Conservation (phyloP, 2,888 invertebrate species). For the Microctonus aethiopoides region DNA sequence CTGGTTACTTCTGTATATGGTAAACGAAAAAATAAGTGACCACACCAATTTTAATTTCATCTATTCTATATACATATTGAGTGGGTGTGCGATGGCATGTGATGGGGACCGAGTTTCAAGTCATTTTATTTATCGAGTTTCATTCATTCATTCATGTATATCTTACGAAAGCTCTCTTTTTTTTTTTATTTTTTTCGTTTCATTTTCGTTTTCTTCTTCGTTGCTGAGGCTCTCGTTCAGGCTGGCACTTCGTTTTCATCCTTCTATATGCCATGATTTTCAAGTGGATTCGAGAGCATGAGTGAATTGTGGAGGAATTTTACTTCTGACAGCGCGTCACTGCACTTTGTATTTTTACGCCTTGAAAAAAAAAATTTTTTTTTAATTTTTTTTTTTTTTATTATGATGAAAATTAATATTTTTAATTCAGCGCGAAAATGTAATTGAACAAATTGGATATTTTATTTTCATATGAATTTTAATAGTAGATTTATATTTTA, state of each 20-base stretch:
- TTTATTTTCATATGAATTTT: neutral
- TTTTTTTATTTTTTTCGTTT: neutral
- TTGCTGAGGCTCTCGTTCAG: slow-evolving; percentile 1
- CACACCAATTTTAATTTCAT: slow-evolving; percentile 30
- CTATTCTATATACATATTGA: slow-evolving; percentile 22
- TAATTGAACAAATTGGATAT: neutral
- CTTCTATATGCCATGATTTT: slow-evolving; percentile 6
- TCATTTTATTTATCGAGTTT: slow-evolving; percentile 27
- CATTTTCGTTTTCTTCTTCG: slow-evolving; percentile 9
- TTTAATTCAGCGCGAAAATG: neutral
- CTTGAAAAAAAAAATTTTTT: slow-evolving; percentile 17
- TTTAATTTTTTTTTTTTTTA: neutral
- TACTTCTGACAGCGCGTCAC: slow-evolving; percentile 44
- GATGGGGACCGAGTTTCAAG: slow-evolving; percentile 7
- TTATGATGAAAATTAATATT: neutral
- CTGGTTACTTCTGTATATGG: neutral
- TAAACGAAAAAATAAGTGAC: slow-evolving; percentile 16
- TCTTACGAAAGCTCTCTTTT: neutral
- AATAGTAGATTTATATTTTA: neutral
- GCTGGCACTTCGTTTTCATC: slow-evolving; percentile 5
- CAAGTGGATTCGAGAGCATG: slow-evolving; percentile 30
- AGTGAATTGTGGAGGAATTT: slow-evolving; percentile 38
- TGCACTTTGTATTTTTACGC: slow-evolving; percentile 38
- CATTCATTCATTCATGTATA: slow-evolving; percentile 34
- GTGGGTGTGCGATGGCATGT: slow-evolving; percentile 14